These are phyloP conservation scores for Gambelia wislizenii DNA, from an alignment of 2,797 vertebrate genomes.

Conservation along the genomic window DNA sequence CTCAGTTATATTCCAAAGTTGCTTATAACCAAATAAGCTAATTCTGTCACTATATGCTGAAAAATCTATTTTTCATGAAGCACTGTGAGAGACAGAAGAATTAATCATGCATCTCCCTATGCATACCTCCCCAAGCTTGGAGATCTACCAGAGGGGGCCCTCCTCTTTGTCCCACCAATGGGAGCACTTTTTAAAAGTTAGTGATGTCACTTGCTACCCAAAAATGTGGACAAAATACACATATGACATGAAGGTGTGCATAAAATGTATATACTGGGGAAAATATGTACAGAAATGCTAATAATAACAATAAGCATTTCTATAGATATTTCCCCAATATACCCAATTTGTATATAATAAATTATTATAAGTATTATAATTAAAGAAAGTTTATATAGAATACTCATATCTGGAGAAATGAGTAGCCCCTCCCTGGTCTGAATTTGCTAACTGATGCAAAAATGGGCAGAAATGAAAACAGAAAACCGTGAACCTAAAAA, in stretches of 20 bases:
- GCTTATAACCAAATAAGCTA: background rate
- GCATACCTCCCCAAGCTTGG: too few species aligned
- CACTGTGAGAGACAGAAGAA: background rate
- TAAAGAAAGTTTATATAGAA: background rate
- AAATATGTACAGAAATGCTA: background rate
- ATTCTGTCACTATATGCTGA: background rate
- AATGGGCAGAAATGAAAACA: background rate
- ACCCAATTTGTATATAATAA: too few species aligned
- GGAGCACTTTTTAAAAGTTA: too few species aligned
- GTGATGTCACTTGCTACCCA: background rate
- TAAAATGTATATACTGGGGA: background rate
- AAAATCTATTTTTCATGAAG: background rate
- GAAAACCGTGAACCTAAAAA: background rate
- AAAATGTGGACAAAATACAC: background rate
- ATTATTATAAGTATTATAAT: background rate
- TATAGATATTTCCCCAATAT: too few species aligned
- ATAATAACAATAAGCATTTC: too few species aligned
- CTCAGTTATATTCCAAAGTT: background rate
- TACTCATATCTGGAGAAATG: background rate
- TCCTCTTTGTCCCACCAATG: too few species aligned
- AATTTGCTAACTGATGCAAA: background rate
- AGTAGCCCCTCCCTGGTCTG: background rate
- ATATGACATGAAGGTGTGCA: background rate
- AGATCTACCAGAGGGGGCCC: too few species aligned
- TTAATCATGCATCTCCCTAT: too few species aligned